Evolutionary conservation across 2,113 vertebrate species (phyloP).

Genomic region (Hippoglossus stenolepis): DNA sequence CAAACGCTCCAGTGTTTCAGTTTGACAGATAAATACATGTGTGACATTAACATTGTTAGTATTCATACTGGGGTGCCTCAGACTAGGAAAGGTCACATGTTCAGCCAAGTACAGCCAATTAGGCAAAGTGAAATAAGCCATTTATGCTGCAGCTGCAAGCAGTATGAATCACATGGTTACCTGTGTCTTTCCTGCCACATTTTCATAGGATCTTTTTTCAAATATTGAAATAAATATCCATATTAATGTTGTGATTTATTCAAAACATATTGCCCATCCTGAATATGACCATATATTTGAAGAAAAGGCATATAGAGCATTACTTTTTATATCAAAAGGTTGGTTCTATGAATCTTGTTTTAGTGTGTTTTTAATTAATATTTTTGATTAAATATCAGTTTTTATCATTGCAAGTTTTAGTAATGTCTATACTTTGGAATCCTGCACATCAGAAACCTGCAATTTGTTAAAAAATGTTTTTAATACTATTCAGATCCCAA

Average conservation of each 20-base stretch:
- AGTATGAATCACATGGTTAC: not conserved
- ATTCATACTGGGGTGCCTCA: not conserved
- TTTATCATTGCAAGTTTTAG: too few species aligned
- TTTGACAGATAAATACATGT: not conserved
- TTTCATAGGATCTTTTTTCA: not conserved
- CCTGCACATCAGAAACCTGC: too few species aligned
- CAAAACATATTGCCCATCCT: too few species aligned
- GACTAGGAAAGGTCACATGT: not conserved
- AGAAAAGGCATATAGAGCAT: too few species aligned
- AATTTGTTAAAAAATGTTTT: not conserved
- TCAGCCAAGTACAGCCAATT: not conserved
- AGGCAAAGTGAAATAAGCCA: not conserved
- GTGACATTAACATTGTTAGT: constrained; percentile 2
- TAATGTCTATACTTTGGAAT: too few species aligned
- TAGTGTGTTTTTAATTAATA: too few species aligned
- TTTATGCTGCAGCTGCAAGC: not conserved
- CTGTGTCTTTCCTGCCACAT: not conserved
- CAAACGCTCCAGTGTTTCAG: not conserved
- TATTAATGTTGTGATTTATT: not conserved
- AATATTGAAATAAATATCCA: not conserved
- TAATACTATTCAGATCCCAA: not conserved
- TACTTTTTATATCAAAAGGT: too few species aligned
- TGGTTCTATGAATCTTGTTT: not conserved
- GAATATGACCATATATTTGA: too few species aligned
- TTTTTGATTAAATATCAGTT: too few species aligned